Evolutionary conservation across 2,888 invertebrate genomes (phyloP), one percentile per base, ranked within the genome.

Genomic region (Elysia crispata): DNA sequence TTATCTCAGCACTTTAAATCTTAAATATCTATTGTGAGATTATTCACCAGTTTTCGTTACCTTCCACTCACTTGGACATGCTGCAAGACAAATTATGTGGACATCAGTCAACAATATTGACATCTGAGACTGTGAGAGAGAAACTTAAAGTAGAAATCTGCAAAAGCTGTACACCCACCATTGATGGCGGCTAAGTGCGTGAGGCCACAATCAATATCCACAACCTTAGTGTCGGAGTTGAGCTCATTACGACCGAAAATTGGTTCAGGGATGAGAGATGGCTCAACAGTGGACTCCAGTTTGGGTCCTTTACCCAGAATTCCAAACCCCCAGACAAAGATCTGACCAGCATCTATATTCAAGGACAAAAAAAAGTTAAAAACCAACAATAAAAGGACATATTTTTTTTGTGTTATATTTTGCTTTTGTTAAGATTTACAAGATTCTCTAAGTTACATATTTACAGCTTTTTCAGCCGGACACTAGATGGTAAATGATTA

Each of bases 291-390:
- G 76, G 94, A 94, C 77, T 95, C 94, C 0, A 95, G 95, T 77
- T 94, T 93, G 0, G 98, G 98, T 0, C 98, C 98, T 50, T 95
- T 94, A 0, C 98, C 98, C 50, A 99, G 93, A 77, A 98, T 94
- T 50, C 99, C 99, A 91, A 94, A 98, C 6, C 99, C 98, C 98
- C 98, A 99, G 0, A 96, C 95, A 90, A 95, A 98, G 0, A 96
- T 97, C 33, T 96, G 94, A 0, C 97, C 97, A 83, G 94, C 92
- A 81, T 96, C 97, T 96, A 93, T n/a, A 83, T 25, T 23, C n/a
- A n/a, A n/a, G n/a, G n/a, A n/a, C n/a, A n/a, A 54, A 54, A 54
- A 54, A 54, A 54, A 54, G 54, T 54, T 15, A 18, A 54, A 54
- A 54, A 54, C 18, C 54, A n/a, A 64, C 11, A n/a, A 18, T 11